These are phyloP conservation scores for Lucifuga dentata DNA, from an alignment of 2,113 vertebrate genomes.

Conservation along the genomic window DNA sequence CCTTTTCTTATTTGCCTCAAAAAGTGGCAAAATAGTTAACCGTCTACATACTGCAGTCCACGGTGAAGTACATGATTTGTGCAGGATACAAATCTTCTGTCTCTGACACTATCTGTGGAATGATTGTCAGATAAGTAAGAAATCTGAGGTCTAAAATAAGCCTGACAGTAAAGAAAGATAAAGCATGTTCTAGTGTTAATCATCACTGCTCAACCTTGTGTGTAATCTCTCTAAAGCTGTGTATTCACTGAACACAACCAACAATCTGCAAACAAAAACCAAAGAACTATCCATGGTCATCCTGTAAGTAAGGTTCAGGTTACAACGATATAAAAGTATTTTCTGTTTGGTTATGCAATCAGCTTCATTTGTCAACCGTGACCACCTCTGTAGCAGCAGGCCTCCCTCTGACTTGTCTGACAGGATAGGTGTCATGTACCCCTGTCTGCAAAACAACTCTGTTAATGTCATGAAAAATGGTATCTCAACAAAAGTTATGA, in stretches of 20 bases:
- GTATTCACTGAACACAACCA: slow-evolving; percentile 20
- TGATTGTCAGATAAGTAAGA: slow-evolving; percentile 1
- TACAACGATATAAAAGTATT: slow-evolving; percentile 48
- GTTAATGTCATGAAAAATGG: slow-evolving; percentile 6
- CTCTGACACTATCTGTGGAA: too few relatives aligned
- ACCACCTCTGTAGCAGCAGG: slow-evolving; percentile 25
- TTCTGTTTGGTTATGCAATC: slow-evolving; percentile 55
- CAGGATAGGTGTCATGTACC: slow-evolving; percentile 20
- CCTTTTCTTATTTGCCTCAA: slow-evolving; percentile 26
- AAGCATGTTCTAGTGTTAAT: slow-evolving; percentile 14
- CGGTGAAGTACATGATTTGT: too few relatives aligned
- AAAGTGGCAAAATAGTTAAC: not conserved
- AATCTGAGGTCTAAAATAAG: slow-evolving; percentile 22
- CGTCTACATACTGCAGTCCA: too few relatives aligned
- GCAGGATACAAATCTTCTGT: not conserved
- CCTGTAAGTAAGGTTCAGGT: slow-evolving; percentile 43
- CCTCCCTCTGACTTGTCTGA: slow-evolving; percentile 11
- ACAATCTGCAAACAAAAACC: slow-evolving; percentile 37
- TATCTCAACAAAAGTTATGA: slow-evolving; percentile 40
- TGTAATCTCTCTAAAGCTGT: slow-evolving; percentile 8
- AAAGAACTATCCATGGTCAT: slow-evolving; percentile 29
- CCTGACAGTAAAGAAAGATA: slow-evolving; percentile 14
- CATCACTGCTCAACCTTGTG: slow-evolving; percentile 12
- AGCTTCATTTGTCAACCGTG: slow-evolving; percentile 43
- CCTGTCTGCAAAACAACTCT: slow-evolving; percentile 18